A percentile compares a stretch with the other conserved stretches of the same genome.
These are phyloP conservation scores for Yoshiicerus persimilis DNA, from an alignment of 1,140 invertebrate species.

Conservation along the genomic window DNA sequence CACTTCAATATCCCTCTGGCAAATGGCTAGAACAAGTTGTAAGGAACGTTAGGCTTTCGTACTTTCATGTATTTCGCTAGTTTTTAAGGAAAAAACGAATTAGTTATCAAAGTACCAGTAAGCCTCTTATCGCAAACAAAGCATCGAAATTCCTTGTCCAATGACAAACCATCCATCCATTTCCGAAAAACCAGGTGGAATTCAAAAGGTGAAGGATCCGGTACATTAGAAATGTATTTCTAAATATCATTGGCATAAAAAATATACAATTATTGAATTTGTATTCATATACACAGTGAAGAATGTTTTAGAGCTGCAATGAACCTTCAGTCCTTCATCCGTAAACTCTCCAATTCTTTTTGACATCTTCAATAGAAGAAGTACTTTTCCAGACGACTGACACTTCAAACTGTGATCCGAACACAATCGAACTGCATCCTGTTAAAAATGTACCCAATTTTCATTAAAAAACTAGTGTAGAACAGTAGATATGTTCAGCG, in stretches of 20 bases:
- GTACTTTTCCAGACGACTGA: conserved; percentile 64
- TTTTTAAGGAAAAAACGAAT: too few relatives aligned
- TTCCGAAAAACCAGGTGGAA: conserved; percentile 58
- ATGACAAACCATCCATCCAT: conserved; percentile 65
- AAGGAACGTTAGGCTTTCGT: too few relatives aligned
- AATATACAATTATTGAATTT: background rate
- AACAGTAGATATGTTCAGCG: too few relatives aligned
- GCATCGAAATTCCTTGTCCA: conserved; percentile 66
- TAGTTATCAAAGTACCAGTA: conserved; percentile 60
- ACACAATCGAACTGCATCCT: conserved; percentile 69
- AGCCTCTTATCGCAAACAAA: conserved; percentile 63
- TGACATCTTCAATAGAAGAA: conserved; percentile 47
- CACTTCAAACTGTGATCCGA: conserved; percentile 65
- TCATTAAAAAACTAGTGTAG: too few relatives aligned
- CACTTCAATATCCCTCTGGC: conserved; percentile 60
- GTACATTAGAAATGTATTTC: background rate
- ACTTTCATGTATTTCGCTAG: too few relatives aligned
- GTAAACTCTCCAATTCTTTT: background rate
- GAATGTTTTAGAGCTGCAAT: conserved; percentile 37
- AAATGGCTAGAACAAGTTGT: conserved; percentile 56
- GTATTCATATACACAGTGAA: background rate
- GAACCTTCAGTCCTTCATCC: conserved; percentile 44
- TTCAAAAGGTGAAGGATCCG: too few relatives aligned
- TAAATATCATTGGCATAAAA: background rate
- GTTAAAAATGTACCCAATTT: background rate